A percentile compares a stretch with the other conserved stretches of the same genome.
Evolutionary conservation across 2,797 vertebrate species (phyloP).

Genomic region (Pseudomugil gertrudae): DNA sequence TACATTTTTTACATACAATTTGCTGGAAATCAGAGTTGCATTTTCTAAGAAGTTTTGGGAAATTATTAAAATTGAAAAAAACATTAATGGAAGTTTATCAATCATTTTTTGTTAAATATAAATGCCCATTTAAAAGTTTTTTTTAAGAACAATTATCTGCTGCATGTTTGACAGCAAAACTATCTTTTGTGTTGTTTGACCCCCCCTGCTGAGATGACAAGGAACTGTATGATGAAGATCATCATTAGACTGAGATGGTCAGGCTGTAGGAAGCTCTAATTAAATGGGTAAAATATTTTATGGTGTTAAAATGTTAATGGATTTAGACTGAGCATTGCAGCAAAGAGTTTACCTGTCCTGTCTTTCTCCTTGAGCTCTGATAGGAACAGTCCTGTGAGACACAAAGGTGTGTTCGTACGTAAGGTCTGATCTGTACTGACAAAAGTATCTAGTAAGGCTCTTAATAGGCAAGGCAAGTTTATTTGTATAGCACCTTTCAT

Average conservation of each 20-base stretch:
- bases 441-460: conserved; percentile 32
- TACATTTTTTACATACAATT: not conserved
- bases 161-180: not conserved
- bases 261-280: conserved; percentile 18
- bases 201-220: conserved; percentile 69
- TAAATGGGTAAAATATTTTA: too few relatives aligned
- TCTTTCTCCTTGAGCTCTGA: conserved; percentile 34
- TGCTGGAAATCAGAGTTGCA: too few relatives aligned
- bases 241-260: conserved; percentile 13
- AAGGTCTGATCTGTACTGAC: conserved; percentile 56
- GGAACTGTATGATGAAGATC: conserved; percentile 50
- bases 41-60: too few relatives aligned
- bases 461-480: too few relatives aligned
- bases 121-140: not conserved
- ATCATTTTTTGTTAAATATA: not conserved
- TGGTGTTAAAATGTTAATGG: conserved; percentile 42
- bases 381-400: conserved; percentile 36
- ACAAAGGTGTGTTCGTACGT: conserved; percentile 40
- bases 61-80: too few relatives aligned
- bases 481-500: too few relatives aligned
- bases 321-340: conserved; percentile 31
- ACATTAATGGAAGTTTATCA: not conserved
- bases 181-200: conserved; percentile 53
- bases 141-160: not conserved
- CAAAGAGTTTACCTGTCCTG: conserved; percentile 29